phyloP scores from a whole-genome alignment of 2,888 invertebrate genomes.

The Drosophila infuscata region DNA sequence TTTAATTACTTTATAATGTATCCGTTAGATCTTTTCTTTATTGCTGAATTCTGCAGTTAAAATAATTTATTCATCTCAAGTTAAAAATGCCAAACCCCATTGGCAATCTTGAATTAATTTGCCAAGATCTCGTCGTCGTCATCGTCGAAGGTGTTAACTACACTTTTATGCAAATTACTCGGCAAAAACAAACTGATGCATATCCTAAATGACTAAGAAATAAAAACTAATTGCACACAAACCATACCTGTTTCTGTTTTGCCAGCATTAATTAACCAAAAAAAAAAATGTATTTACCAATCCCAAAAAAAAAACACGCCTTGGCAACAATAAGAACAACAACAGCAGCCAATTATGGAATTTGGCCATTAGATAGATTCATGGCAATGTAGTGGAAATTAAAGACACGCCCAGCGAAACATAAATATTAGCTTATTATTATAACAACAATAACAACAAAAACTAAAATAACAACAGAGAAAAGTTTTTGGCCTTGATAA shows the following conservation, averaged over 20 bases:
- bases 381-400: slow-evolving; percentile 14
- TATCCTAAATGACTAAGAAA: slow-evolving; percentile 49
- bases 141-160: slow-evolving; percentile 72
- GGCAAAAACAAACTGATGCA: slow-evolving; percentile 57
- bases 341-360: slow-evolving; percentile 1
- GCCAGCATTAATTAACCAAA: slow-evolving; percentile 63
- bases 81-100: slow-evolving; percentile 17
- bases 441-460: slow-evolving; percentile 2
- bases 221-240: slow-evolving; percentile 64
- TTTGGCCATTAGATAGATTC: slow-evolving; percentile 8
- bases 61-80: not conserved
- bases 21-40: not conserved
- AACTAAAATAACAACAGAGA: slow-evolving; percentile 5
- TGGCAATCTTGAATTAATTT: slow-evolving; percentile 29
- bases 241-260: slow-evolving; percentile 24
- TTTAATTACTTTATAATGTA: not conserved
- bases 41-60: not conserved
- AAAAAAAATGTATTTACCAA: slow-evolving; percentile 25
- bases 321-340: slow-evolving; percentile 14
- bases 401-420: slow-evolving; percentile 30
- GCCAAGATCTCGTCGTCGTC: slow-evolving; percentile 22
- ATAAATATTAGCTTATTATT: slow-evolving; percentile 74
- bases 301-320: slow-evolving; percentile 43
- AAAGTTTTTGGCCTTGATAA: slow-evolving; percentile 47
- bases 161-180: slow-evolving; percentile 72